These are phyloP conservation scores for Bothrops jararaca DNA, from an alignment of 2,113 vertebrate species.

Conservation along the genomic window DNA sequence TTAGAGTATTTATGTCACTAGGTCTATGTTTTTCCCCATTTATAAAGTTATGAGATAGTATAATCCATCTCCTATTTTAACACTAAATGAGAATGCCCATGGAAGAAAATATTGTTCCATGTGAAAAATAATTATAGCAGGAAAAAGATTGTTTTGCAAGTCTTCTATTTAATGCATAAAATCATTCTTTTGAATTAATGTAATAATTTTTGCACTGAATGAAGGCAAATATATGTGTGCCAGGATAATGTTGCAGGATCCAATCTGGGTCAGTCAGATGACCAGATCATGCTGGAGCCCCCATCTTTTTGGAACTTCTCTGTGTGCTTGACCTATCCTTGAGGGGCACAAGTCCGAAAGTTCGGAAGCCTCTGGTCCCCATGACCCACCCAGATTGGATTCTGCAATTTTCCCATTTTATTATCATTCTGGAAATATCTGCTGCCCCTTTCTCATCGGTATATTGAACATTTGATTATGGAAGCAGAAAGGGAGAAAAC, in stretches of 20 bases:
- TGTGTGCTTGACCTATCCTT: neutral
- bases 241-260: neutral
- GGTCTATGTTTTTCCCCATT: neutral
- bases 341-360: neutral
- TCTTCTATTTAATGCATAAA: neutral
- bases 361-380: neutral
- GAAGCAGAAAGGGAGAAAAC: constrained; percentile 41
- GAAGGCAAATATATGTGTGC: neutral
- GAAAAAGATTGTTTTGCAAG: neutral
- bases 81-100: neutral
- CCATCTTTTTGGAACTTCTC: neutral
- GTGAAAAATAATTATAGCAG: neutral
- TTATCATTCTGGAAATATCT: constrained; percentile 8
- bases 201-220: neutral
- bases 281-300: neutral
- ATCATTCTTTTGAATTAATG: neutral
- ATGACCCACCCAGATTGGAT: neutral
- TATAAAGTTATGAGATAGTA: neutral
- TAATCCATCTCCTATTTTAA: neutral
- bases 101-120: neutral
- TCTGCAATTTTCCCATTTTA: neutral
- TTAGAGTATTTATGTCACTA: neutral
- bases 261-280: neutral
- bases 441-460: constrained; percentile 64
- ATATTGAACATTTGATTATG: constrained; percentile 59